Evolutionary conservation across 2,888 invertebrate genomes (phyloP), one percentile per base, ranked within the genome.

Genomic region (Dioctria rufipes): DNA sequence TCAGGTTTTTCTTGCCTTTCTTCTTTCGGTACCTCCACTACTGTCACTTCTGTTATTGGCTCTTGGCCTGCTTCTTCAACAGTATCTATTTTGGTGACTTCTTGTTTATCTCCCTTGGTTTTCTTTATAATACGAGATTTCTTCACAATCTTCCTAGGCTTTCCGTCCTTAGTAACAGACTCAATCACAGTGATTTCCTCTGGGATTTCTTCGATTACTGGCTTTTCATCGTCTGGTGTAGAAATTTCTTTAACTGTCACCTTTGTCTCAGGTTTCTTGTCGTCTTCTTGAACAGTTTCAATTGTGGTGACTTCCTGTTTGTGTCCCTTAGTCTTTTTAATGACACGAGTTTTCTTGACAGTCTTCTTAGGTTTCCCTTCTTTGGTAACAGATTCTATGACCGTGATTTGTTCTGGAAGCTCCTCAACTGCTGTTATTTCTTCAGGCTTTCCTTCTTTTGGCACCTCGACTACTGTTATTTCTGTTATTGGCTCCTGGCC

Each of bases 121-220:
- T 83, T 84, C 25, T 84, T 84, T 51, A 85, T 84, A 5, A 80
- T 78, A 5, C 84, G 81, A 80, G 84, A 84, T 11, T 85, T 85
- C 4, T 83, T 84, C 4, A 81, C 83, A 66, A 85, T 86, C 69
- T 84, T 86, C n/a, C 81, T 84, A 0, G 84, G 83, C 81, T 84
- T 84, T 3, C 83, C 83, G 13, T 82, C 81, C 39, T 81, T 80
- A 0, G 80, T 81, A 0, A 90, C 84, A 65, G 73, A 54, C 46
- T 90, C 90, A 2, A 89, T 87, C 2, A 90, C 85, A 61, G 88
- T 87, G 0, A 88, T 80, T 61, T 80, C 65, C 39, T 81, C 80
- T 51, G 83, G 67, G 66, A 80, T 78, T 83, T 88, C 87, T 67
- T 84, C 84, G 6, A 86, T 78, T 9, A 49, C 39, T 78, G 49